A percentile compares a stretch with the other conserved stretches of the same genome.
Evolutionary conservation across 2,113 vertebrate genomes (phyloP).

Genomic region (Galbula dea): DNA sequence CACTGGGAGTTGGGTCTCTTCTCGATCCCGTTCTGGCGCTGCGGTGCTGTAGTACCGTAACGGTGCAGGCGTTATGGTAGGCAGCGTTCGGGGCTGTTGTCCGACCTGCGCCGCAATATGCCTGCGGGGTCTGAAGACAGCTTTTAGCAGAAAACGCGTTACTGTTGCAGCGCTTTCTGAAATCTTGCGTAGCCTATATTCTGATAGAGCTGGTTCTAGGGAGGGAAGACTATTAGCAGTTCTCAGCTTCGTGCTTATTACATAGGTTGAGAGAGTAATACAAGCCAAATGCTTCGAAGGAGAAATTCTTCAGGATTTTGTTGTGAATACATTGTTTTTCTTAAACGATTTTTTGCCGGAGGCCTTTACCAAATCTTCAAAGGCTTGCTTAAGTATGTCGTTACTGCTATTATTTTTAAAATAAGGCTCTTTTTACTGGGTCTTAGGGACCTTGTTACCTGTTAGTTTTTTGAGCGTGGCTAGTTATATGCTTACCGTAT

Average conservation of each 20-base stretch:
- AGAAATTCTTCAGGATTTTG: too few relatives aligned
- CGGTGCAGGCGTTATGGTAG: fast-evolving
- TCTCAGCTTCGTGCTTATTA: fast-evolving
- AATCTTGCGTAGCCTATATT: fast-evolving
- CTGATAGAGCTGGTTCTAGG: neutral
- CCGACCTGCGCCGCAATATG: neutral
- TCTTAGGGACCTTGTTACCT: neutral
- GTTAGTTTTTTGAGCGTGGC: neutral
- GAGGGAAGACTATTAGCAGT: neutral
- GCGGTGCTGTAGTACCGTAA: neutral
- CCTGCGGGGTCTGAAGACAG: fast-evolving
- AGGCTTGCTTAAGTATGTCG: neutral
- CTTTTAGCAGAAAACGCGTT: fast-evolving
- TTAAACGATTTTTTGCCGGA: neutral
- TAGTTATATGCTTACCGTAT: fast-evolving
- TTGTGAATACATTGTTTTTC: neutral
- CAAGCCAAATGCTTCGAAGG: too few relatives aligned
- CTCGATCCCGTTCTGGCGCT: neutral
- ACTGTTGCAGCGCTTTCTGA: neutral
- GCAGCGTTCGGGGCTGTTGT: neutral
- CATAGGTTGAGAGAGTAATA: fast-evolving
- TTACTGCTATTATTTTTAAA: neutral
- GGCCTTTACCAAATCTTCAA: neutral
- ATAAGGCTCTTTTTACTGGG: neutral
- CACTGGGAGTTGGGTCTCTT: neutral